These are phyloP conservation scores for Phortica variegata DNA, from an alignment of 1,140 invertebrate species.

Conservation along the genomic window DNA sequence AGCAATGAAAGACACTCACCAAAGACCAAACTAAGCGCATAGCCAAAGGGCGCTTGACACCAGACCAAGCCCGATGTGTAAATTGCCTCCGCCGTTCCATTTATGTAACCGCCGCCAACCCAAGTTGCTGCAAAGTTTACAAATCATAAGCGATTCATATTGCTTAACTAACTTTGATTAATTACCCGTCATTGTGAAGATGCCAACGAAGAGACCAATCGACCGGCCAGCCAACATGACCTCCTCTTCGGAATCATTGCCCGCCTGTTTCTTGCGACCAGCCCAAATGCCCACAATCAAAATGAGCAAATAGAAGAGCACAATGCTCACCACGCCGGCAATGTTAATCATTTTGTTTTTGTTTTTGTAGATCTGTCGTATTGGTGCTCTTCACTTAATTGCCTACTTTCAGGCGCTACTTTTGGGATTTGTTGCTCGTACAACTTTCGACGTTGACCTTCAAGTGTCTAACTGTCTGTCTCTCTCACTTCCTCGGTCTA, in stretches of 20 bases:
- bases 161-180: background rate
- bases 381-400: too few relatives aligned
- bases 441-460: too few relatives aligned
- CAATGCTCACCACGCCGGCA: constrained; percentile 86
- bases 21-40: constrained; percentile 90
- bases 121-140: constrained; percentile 74
- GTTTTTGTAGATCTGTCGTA: constrained; percentile 2
- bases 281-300: constrained; percentile 94
- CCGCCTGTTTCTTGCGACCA: constrained; percentile 82
- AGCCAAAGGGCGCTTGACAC: constrained; percentile 97
- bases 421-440: too few relatives aligned
- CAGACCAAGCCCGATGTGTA: constrained; percentile 89
- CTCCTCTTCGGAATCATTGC: constrained; percentile 88
- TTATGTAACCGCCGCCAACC: constrained; percentile 99
- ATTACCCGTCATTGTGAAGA: constrained; percentile 96
- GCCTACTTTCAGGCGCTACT: background rate
- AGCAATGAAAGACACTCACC: constrained; percentile 60
- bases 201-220: constrained; percentile 94
- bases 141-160: background rate
- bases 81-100: constrained; percentile 95
- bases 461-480: too few relatives aligned
- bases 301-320: constrained; percentile 92
- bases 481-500: too few relatives aligned
- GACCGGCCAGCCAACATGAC: constrained; percentile 96
- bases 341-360: constrained; percentile 80